These are phyloP conservation scores for Batillaria attramentaria DNA, from an alignment of 1,140 invertebrate genomes.

Conservation along the genomic window DNA sequence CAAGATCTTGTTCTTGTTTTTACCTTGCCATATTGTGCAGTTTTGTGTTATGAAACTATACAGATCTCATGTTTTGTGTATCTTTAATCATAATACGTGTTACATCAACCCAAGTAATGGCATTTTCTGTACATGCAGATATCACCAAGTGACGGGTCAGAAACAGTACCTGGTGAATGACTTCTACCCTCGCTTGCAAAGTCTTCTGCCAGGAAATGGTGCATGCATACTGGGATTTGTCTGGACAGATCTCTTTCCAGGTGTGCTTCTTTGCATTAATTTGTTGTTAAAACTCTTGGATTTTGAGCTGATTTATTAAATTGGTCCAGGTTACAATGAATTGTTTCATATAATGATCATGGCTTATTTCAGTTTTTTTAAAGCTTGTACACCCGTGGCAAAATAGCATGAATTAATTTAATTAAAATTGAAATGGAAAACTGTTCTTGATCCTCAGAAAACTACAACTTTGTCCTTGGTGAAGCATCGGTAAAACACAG, in stretches of 20 bases:
- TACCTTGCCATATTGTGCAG: no score
- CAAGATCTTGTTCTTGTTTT: no score
- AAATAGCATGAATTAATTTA: not conserved
- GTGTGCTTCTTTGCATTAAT: not conserved
- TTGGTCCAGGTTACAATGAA: not conserved
- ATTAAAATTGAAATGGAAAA: not conserved
- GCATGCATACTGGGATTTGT: constrained; percentile 57
- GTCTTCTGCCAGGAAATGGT: constrained; percentile 52
- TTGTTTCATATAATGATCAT: not conserved
- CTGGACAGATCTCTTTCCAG: constrained; percentile 64
- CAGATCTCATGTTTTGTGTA: no score
- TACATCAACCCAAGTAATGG: no score
- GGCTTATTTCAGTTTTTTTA: not conserved
- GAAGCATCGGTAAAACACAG: constrained; percentile 49
- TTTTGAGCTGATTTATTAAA: not conserved
- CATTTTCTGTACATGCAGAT: no score
- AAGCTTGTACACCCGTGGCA: not conserved
- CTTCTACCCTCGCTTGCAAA: constrained; percentile 51
- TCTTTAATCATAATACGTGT: no score
- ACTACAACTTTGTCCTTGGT: constrained; percentile 64
- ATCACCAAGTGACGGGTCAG: constrained; percentile 48
- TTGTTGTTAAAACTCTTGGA: no score
- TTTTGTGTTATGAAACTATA: no score
- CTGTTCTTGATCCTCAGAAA: constrained; percentile 32
- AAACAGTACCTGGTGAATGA: constrained; percentile 56